Evolutionary conservation across 2,113 vertebrate genomes (phyloP), one percentile per base, ranked within the genome.

Genomic region (Rhinolophus ferrumequinum): DNA sequence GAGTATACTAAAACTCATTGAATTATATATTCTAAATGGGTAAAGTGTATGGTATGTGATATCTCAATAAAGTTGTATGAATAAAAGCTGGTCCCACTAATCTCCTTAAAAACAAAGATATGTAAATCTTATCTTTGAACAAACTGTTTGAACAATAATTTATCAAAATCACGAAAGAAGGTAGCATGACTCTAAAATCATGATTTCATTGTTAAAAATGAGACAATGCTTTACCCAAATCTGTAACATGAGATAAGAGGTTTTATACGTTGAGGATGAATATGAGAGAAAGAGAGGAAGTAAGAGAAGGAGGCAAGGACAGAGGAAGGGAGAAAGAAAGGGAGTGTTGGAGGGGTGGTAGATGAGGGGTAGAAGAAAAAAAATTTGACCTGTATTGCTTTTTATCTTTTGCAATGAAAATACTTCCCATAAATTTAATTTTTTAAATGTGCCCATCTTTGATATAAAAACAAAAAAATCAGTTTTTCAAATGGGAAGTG

Each of bases 131-230:
- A 67, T 44, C 50, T 38, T 35, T 54, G 18, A 90, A 60, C 21
- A 91, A 88, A 50, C 19, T 93, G 16, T 44, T 70, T 38, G 44
- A 87, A 30, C 22, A 67, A 38, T 72, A 47, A 81, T 69, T 80
- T 80, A 76, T 85, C 67, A 76, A 54, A 93, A 75, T 76, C n/a
- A 88, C 13, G 15, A 77, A 94, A 86, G 19, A 79, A 50, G n/a
- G 76, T 28, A 76, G 8, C 19, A 38, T 54, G 30, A 85, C 44
- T 69, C 50, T 87, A 90, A 76, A 86, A 94, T 66, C 12, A 73
- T 16, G 12, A 28, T 69, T 79, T 72, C 14, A 38, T 28, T 41
- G 8, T 90, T 75, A 56, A 81, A 30, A 81, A 64, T 3, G 15
- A 89, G 69, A 92, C 21, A 19, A 8, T 50, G 38, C 6, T 52